Percentiles rank a stretch among this genome's conserved stretches.
phyloP scores from a whole-genome alignment of 1,140 invertebrate species.

The Catajapyx aquilonaris region DNA sequence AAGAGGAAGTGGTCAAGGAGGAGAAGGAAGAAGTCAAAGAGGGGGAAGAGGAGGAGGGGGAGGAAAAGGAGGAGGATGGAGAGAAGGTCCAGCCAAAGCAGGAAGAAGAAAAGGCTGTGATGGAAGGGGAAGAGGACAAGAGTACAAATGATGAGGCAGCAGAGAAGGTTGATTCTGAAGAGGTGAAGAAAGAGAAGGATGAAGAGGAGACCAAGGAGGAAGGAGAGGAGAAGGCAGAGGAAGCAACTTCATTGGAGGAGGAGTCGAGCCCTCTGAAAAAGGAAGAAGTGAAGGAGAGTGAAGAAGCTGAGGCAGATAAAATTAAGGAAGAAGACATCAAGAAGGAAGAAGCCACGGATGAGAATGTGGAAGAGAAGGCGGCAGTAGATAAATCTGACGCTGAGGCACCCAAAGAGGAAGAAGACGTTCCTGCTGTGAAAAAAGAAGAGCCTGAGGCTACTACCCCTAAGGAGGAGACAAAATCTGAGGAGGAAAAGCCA shows the following conservation, averaged over 20 bases:
- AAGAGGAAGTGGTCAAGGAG: conserved; percentile 38
- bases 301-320: conserved; percentile 9
- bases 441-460: conserved; percentile 8
- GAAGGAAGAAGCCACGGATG: conserved; percentile 9
- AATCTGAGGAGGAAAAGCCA: conserved; percentile 12
- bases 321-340: conserved; percentile 10
- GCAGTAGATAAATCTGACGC: conserved; percentile 11
- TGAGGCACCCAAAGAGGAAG: too few relatives aligned
- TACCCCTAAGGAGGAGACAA: conserved; percentile 8
- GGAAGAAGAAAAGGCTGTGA: conserved; percentile 10
- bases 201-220: conserved; percentile 7
- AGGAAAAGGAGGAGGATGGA: conserved; percentile 9
- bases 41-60: conserved; percentile 11
- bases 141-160: conserved; percentile 8
- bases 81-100: conserved; percentile 10
- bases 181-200: conserved; percentile 9
- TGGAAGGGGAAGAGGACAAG: conserved; percentile 10
- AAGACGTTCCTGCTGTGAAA: conserved; percentile 8
- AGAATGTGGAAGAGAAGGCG: conserved; percentile 12
- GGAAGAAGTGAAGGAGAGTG: conserved; percentile 7
- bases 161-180: conserved; percentile 6
- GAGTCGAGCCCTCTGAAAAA: conserved; percentile 14
- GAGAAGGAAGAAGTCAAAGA: conserved; percentile 24
- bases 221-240: conserved; percentile 10
- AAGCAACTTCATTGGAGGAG: conserved; percentile 15